Base-by-base conservation (phyloP, 30 jellyfish, hydroid and myxozoan genomes). In the Aurelia aurita complex sp. Pacific region DNA sequence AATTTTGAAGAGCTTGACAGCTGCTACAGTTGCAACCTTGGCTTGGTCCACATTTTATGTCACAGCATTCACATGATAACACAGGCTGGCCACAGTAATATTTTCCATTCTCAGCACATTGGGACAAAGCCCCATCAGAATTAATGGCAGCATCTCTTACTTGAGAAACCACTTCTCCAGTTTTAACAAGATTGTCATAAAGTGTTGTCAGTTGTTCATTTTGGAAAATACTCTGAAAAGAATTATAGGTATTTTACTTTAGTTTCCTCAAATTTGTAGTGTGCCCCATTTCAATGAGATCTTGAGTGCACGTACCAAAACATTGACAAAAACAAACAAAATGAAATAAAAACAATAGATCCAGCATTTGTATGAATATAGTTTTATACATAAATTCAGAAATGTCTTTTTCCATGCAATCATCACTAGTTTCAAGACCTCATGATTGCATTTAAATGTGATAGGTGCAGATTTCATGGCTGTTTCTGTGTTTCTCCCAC, bases 21-120 rank as follows among this genome's bases (percentile, higher is more conserved):
- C 89, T 70, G 75, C 57, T 77, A 62, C 98, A 91, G 78, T 79
- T 91, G 83, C 98, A 91, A 9, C 96, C 96, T 60, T 85, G 96
- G 38, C 66, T 61, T 43, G 98, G 98, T 14, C 98, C 98, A 91
- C 98, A 91, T 13, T 50, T 53, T n/a, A 52, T 57, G 78, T 85
- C 92, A 79, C 96, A 86, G 75, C 98, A 91, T n/a, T 81, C 87
- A 81, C 98, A 91, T 1, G 90, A 65, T 55, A 91, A 69, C 16
- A 79, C 81, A 42, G 90, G 79, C 67, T 91, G 89, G 13, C 98
- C 96, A 68, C 98, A 91, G 62, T 91, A 91, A 64, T 15, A 91
- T 65, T 86, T 94, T n/a, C 98, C 98, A 91, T 85, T 91, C 13
- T 82, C 85, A 10, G 92, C 88, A 43, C 85, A 46, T 29, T 91